Percentiles rank a stretch among this genome's conserved stretches.
phyloP scores from a whole-genome alignment of 2,113 vertebrate species.

The Prietella phreatophila region DNA sequence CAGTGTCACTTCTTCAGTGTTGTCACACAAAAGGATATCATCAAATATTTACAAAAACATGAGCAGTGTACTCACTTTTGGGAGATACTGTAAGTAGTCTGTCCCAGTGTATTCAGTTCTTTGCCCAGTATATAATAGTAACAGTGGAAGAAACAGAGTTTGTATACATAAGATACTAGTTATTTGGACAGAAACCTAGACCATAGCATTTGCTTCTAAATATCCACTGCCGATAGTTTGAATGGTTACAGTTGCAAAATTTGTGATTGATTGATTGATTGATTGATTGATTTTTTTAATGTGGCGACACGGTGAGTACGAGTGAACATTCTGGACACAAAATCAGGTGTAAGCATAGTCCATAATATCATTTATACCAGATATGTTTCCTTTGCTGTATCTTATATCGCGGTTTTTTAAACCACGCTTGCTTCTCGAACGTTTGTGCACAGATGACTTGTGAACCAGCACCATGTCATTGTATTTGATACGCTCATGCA shows the following conservation, averaged over 20 bases:
- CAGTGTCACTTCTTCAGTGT: too few relatives aligned
- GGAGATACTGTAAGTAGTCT: neutral
- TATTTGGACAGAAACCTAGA: neutral
- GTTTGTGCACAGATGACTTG: neutral
- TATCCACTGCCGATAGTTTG: neutral
- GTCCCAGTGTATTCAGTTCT: neutral
- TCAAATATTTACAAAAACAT: too few relatives aligned
- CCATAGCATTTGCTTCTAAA: neutral
- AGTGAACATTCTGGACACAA: neutral
- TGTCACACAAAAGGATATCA: too few relatives aligned
- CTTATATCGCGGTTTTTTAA: too few relatives aligned
- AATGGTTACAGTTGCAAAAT: neutral
- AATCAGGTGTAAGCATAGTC: neutral
- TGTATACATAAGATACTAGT: neutral
- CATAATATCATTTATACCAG: neutral
- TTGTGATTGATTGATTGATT: too few relatives aligned
- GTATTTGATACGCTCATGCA: neutral
- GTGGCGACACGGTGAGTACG: too few relatives aligned
- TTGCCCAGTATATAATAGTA: neutral
- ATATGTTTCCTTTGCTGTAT: neutral
- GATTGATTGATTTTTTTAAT: too few relatives aligned
- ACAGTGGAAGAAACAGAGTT: neutral
- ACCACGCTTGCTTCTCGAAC: neutral
- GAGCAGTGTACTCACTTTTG: too few relatives aligned
- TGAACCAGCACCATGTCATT: neutral